Percentiles rank a stretch among this genome's conserved stretches.
phyloP scores from a whole-genome alignment of 2,888 invertebrate genomes.

The Parnassius apollo region DNA sequence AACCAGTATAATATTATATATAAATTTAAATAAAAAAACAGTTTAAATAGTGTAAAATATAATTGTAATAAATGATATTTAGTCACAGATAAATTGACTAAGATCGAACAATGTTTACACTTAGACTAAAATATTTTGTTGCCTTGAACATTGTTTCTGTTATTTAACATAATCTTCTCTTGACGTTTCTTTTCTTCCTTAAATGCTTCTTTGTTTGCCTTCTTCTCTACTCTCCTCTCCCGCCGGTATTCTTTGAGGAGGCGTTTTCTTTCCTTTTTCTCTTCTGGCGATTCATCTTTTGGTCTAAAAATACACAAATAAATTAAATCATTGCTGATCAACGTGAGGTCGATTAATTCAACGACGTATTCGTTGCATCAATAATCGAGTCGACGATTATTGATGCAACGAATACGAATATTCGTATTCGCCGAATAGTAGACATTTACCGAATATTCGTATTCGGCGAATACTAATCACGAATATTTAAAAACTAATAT shows the following conservation, averaged over 20 bases:
- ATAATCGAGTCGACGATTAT: too few relatives aligned
- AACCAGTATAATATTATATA: not conserved
- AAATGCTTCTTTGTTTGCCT: conserved; percentile 90
- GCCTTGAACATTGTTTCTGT: conserved; percentile 87
- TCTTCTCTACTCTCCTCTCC: conserved; percentile 90
- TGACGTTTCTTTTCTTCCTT: conserved; percentile 92
- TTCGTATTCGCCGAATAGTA: too few relatives aligned
- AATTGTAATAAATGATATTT: not conserved
- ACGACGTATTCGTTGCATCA: too few relatives aligned
- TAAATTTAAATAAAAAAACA: not conserved
- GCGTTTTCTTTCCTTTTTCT: conserved; percentile 88
- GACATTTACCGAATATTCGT: too few relatives aligned
- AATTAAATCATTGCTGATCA: too few relatives aligned
- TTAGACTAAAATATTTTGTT: conserved; percentile 81
- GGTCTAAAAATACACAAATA: conserved; percentile 63
- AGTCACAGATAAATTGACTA: not conserved
- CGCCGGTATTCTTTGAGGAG: conserved; percentile 88
- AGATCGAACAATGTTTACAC: not conserved
- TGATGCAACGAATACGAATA: too few relatives aligned
- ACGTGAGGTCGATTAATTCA: too few relatives aligned
- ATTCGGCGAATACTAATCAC: too few relatives aligned
- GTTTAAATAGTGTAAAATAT: not conserved
- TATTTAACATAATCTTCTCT: conserved; percentile 88
- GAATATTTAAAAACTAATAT: too few relatives aligned
- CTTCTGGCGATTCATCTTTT: conserved; percentile 89